Conservation (phyloP, 2,888 invertebrate genomes). For the Leucophenga montana region DNA sequence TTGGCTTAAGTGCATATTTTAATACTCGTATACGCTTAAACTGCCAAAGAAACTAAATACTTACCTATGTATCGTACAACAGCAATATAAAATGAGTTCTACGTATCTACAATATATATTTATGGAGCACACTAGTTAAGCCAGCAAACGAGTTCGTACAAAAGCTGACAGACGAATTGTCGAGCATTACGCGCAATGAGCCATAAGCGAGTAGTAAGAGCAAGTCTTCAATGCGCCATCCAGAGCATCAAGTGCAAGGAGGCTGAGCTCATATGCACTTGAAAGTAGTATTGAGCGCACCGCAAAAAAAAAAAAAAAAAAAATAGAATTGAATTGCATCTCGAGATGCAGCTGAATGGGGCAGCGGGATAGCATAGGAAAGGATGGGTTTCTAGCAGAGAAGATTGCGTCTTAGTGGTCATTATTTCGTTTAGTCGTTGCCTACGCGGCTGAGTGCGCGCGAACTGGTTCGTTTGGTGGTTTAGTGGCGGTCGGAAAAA, state of each 20-base stretch:
- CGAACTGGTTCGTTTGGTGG: constrained; percentile 8
- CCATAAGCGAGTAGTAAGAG: background rate
- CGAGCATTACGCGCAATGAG: constrained; percentile 25
- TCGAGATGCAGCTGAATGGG: too few species aligned
- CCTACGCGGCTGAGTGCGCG: background rate
- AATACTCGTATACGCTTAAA: background rate
- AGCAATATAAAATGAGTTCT: background rate
- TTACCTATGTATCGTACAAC: background rate
- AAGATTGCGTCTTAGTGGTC: constrained; percentile 4
- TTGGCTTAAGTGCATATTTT: constrained; percentile 14
- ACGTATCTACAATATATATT: too few species aligned
- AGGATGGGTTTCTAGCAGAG: too few species aligned
- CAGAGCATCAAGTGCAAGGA: constrained; percentile 19
- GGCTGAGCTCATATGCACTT: constrained; percentile 6
- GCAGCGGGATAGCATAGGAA: too few species aligned
- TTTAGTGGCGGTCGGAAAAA: constrained; percentile 10
- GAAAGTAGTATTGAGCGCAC: too few species aligned
- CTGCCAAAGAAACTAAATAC: background rate
- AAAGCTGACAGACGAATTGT: constrained; percentile 24
- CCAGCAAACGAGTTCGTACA: constrained; percentile 9
- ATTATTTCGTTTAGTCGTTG: background rate
- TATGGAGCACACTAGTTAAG: too few species aligned
- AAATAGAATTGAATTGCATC: background rate
- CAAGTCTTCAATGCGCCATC: too few species aligned
- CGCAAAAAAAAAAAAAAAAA: constrained; percentile 2